A percentile compares a stretch with the other conserved stretches of the same genome.
Evolutionary conservation across 2,888 invertebrate species (phyloP).

Genomic region (Tanypteryx hageni): DNA sequence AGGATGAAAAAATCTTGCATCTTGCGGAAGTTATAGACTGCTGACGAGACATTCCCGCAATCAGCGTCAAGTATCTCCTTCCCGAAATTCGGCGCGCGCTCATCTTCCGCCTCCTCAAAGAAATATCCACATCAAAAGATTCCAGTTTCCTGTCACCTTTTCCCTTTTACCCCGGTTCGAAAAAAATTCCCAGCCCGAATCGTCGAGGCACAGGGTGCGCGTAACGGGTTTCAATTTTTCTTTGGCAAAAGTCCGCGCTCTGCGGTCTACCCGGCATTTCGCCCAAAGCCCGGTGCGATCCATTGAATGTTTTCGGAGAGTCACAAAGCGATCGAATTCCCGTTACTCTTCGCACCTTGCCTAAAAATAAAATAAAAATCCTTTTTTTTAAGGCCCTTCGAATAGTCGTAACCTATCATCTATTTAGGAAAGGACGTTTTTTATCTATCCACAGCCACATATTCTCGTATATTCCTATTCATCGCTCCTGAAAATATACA

Average conservation of each 20-base stretch:
- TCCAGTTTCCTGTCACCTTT: neutral
- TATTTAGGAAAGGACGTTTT: no score
- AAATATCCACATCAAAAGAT: neutral
- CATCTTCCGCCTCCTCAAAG: neutral
- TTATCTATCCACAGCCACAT: no score
- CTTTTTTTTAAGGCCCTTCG: neutral
- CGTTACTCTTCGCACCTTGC: conserved; percentile 1
- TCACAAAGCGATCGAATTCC: neutral
- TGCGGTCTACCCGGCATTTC: neutral
- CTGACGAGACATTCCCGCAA: neutral
- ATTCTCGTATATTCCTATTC: no score
- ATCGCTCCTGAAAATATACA: no score
- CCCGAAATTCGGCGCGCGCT: neutral
- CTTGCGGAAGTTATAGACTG: neutral
- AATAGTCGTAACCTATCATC: no score
- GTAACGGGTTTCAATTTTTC: conserved; percentile 11
- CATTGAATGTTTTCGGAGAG: conserved; percentile 6
- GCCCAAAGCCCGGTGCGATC: neutral
- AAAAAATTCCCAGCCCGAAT: neutral
- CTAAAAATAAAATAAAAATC: neutral
- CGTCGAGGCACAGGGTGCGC: neutral
- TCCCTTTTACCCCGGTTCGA: conserved; percentile 1
- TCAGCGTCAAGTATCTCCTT: neutral
- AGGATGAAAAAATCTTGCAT: neutral
- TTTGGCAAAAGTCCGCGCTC: conserved; percentile 7